A percentile compares a stretch with the other conserved stretches of the same genome.
phyloP scores from a whole-genome alignment of 2,888 invertebrate species.

The Nasonovia ribisnigri region DNA sequence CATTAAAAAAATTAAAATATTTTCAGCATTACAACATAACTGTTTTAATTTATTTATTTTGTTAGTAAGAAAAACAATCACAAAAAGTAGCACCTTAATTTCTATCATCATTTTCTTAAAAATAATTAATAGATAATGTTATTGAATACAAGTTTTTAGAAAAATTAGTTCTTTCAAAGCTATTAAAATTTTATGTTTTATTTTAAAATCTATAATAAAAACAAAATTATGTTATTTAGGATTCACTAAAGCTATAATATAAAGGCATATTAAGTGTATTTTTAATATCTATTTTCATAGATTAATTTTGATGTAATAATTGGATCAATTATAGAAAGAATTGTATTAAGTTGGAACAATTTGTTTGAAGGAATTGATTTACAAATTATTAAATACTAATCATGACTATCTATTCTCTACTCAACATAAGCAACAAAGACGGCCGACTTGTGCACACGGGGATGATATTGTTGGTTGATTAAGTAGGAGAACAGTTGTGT shows the following conservation, averaged over 20 bases:
- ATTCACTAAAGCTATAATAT: background rate
- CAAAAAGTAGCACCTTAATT: constrained; percentile 3
- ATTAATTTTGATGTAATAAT: background rate
- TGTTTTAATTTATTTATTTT: background rate
- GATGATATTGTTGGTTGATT: background rate
- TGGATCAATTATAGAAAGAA: background rate
- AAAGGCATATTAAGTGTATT: background rate
- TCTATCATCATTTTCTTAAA: background rate
- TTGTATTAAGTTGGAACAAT: background rate
- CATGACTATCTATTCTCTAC: background rate
- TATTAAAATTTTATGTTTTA: background rate
- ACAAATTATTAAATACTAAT: background rate
- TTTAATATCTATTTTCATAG: background rate
- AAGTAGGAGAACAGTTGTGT: background rate
- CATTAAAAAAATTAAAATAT: background rate
- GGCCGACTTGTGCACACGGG: background rate
- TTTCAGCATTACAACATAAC: background rate
- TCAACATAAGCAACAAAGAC: background rate
- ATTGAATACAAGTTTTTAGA: background rate
- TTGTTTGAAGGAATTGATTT: background rate
- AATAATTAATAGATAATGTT: background rate
- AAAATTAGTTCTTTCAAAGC: background rate
- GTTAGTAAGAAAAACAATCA: background rate
- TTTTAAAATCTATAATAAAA: background rate
- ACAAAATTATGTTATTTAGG: background rate